These are phyloP conservation scores for Hemiprocne comata DNA, from an alignment of 2,113 vertebrate genomes.

Conservation along the genomic window DNA sequence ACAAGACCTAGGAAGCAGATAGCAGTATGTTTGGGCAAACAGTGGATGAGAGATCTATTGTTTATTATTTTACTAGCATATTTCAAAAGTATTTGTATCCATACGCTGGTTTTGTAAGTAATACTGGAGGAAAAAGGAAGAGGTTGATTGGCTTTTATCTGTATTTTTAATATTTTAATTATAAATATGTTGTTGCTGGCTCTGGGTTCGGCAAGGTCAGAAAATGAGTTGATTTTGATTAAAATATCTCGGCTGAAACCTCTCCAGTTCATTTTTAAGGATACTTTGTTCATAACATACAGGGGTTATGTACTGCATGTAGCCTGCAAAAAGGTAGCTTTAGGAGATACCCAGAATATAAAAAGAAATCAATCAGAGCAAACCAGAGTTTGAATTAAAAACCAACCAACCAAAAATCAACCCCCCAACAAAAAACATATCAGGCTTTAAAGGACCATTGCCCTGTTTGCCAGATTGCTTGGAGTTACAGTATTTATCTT, in stretches of 20 bases:
- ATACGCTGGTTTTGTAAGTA: not conserved
- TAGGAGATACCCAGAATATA: too few species aligned
- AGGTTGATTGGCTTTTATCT: not conserved
- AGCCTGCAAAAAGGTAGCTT: too few species aligned
- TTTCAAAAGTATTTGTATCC: not conserved
- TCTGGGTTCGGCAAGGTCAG: too few species aligned
- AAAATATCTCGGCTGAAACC: too few species aligned
- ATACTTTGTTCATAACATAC: too few species aligned
- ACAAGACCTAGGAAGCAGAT: not conserved
- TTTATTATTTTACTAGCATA: not conserved
- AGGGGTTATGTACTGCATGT: too few species aligned
- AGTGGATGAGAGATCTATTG: not conserved
- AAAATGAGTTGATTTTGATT: too few species aligned
- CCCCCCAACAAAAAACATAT: not conserved
- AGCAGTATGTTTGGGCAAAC: not conserved
- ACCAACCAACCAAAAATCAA: not conserved
- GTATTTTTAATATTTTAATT: not conserved
- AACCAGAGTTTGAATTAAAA: not conserved
- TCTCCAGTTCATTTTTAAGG: too few species aligned
- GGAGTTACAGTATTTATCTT: not conserved
- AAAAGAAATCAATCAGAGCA: too few species aligned
- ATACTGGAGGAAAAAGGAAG: not conserved
- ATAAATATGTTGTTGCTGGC: too few species aligned
- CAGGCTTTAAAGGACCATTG: not conserved
- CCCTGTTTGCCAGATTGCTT: not conserved